Base-by-base conservation (phyloP, 2,888 invertebrate species). In the Dolichomitus sp. region DNA sequence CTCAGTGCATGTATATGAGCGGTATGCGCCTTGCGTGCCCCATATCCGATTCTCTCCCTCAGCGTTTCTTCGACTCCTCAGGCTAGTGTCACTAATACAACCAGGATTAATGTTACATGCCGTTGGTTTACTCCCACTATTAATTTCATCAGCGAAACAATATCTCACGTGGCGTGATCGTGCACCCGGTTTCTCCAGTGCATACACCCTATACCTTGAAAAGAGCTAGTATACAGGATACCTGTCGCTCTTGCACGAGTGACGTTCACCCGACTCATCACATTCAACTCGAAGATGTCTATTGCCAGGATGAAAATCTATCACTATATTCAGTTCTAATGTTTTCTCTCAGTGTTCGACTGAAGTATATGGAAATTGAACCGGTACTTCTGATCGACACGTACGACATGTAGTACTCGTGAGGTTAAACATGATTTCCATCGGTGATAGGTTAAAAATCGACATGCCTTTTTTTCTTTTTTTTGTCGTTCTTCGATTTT, bases 131-230 rank as follows among this genome's bases (percentile, higher is more conserved):
- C 88, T 86, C 84, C 89, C 75, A 89, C 91, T 90, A 92, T 92
- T 92, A 91, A 92, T 92, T 92, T 91, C 88, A 91, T 91, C 89
- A 89, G 80, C 81, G 85, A 88, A 92, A 90, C 90, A 91, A 92
- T 92, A 91, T 91, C 91, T 91, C 89, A 89, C 83, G 87, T 86
- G 87, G 79, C 83, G 83, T 84, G 85, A 85, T 80, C 79, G 82
- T 78, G 65, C 72, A 80, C 85, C 80, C 80, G 30, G 59, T 70
- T 81, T 69, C 23, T 57, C 33, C 66, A 30, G 61, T 80, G 12
- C 52, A 75, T 50, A 68, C 61, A 61, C 75, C 42, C 75, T 54
- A 40, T 74, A 61, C 30, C 61, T 66, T 50, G 7, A 30, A 33
- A 61, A 76, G 40, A 70, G 70, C 69, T 57, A 17, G 17, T 12